Evolutionary conservation across 2,113 vertebrate species (phyloP).

Genomic region (Crypturellus undulatus): DNA sequence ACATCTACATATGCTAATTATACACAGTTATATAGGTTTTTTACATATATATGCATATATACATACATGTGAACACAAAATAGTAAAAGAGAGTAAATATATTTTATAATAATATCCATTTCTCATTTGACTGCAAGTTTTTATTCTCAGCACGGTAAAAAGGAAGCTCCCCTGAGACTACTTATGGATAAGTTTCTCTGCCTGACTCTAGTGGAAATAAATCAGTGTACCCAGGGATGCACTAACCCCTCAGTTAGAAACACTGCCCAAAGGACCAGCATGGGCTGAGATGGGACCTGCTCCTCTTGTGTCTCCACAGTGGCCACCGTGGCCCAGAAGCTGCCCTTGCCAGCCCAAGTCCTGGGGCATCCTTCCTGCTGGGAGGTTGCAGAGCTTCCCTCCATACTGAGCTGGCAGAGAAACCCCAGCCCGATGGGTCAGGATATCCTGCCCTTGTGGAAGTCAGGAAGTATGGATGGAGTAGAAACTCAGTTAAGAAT

Average conservation of each 20-base stretch:
- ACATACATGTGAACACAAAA: not conserved
- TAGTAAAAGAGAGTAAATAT: not conserved
- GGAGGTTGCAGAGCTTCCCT: not conserved
- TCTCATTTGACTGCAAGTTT: not conserved
- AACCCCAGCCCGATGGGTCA: not conserved
- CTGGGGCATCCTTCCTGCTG: not conserved
- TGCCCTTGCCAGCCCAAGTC: not conserved
- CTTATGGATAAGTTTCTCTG: not conserved
- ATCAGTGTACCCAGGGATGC: fast-evolving
- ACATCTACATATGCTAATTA: not conserved
- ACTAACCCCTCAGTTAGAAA: not conserved
- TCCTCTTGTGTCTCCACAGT: not conserved
- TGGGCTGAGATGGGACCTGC: not conserved
- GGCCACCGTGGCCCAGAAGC: not conserved
- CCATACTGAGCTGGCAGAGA: not conserved
- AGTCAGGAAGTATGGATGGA: not conserved
- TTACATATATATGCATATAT: not conserved
- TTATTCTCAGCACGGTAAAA: not conserved
- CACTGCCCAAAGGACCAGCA: not conserved
- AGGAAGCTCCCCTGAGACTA: not conserved
- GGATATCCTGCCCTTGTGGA: not conserved
- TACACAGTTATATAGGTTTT: too few relatives aligned
- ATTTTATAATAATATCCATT: not conserved
- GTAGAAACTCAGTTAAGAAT: not conserved
- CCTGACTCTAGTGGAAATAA: not conserved